Evolutionary conservation across 2,797 vertebrate genomes (phyloP), one percentile per base, ranked within the genome.

Genomic region (Tapirus indicus): DNA sequence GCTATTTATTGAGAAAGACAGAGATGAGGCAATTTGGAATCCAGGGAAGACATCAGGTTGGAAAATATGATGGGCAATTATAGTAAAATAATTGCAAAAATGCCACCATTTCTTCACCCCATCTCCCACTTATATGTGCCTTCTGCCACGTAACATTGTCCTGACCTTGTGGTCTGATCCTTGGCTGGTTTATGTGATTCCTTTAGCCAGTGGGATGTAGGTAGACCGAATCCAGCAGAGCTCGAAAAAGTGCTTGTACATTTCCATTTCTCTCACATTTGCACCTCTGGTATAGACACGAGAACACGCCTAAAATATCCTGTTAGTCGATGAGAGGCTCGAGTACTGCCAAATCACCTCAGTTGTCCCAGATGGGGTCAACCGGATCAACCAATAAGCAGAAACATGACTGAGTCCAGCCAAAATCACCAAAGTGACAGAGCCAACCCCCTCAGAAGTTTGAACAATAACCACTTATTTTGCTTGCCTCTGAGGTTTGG

Each of bases 21-120:
- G 6, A 25, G 27, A 27, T 84, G 14, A 88, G 25, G 78, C n/a
- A 49, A 32, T 79, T 72, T 66, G 9, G 4, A 82, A 72, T 56
- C 52, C n/a, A 85, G 47, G 20, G 21, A 44, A 49, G 3, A 74
- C 21, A 74, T 32, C 29, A 54, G 20, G 14, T 13, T 93, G 49
- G 29, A 91, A 64, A 64, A 54, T 64, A 86, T 32, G 27, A 47
- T 56, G 11, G 68, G 6, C 7, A 44, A 14, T 60, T 71, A 60
- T 60, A 52, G 44, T 52, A 78, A 86, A 60, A 86, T 54, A 58
- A 85, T 66, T 85, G 16, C 9, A 27, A 86, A 84, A 69, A 54
- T 44, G 14, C 29, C 72, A 85, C 25, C 9, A 27, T 79, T 91
- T 91, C 23, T 60, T 95, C 8, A 91, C 44, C 17, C 4, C n/a